These are phyloP conservation scores for Horisme vitalbata DNA, from an alignment of 2,888 invertebrate species.

Conservation along the genomic window DNA sequence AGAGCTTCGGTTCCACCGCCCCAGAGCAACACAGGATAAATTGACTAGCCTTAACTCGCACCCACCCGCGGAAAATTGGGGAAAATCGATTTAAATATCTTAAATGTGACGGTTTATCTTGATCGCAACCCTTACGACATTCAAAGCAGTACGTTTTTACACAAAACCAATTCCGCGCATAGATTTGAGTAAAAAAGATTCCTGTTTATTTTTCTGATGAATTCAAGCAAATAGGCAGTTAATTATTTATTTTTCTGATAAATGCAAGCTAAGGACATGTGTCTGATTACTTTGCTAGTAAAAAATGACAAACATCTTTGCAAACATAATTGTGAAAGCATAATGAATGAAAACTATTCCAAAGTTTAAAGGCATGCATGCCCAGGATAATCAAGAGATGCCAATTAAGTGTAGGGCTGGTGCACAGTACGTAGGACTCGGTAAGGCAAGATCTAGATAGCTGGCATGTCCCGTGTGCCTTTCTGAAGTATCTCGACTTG, in stretches of 20 bases:
- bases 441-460: slow-evolving; percentile 66
- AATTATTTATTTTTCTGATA: background rate
- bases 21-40: slow-evolving; percentile 75
- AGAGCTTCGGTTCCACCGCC: slow-evolving; percentile 59
- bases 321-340: slow-evolving; percentile 4
- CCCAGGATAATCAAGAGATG: slow-evolving; percentile 51
- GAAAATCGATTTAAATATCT: slow-evolving; percentile 83
- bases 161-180: background rate
- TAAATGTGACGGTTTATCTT: slow-evolving; percentile 78
- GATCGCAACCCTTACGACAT: slow-evolving; percentile 46
- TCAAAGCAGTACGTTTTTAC: slow-evolving; percentile 10
- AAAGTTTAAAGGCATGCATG: slow-evolving; percentile 30
- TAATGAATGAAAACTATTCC: slow-evolving; percentile 29
- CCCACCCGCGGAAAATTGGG: slow-evolving; percentile 79
- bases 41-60: slow-evolving; percentile 73
- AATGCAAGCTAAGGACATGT: no score
- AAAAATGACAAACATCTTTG: slow-evolving; percentile 4
- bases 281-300: background rate
- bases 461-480: slow-evolving; percentile 38
- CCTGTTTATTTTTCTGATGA: background rate
- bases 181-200: background rate
- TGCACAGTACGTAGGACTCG: slow-evolving; percentile 40
- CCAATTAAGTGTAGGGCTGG: slow-evolving; percentile 55
- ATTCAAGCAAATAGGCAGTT: background rate
- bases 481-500: slow-evolving; percentile 56